Evolutionary conservation across 35 echinoderm and acorn worm species (phyloP).

Genomic region (Lytechinus pictus): DNA sequence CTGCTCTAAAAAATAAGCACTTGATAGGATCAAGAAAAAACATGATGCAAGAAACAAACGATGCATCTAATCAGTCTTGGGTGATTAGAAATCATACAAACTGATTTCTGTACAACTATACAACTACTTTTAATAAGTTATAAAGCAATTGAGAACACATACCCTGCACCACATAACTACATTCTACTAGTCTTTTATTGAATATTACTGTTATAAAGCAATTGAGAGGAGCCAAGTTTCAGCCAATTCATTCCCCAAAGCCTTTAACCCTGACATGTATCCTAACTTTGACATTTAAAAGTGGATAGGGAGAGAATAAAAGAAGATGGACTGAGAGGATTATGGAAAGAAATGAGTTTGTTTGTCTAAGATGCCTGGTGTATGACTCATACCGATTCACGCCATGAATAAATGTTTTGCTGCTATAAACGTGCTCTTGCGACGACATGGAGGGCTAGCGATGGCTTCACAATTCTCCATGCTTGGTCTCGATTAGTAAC

Average conservation of each 20-base stretch:
- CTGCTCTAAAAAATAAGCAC: background rate
- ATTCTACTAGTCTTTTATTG: background rate
- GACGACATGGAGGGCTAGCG: background rate
- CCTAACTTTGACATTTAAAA: background rate
- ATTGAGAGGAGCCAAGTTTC: background rate
- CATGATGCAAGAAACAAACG: background rate
- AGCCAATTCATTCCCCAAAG: background rate
- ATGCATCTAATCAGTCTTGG: too few species aligned
- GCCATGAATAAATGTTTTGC: slow-evolving; percentile 4
- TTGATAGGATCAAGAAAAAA: background rate
- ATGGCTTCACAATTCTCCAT: background rate
- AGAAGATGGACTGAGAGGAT: background rate
- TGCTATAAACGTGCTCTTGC: background rate
- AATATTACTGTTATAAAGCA: background rate
- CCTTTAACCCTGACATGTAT: slow-evolving; percentile 3
- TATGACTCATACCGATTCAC: background rate
- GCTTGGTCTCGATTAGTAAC: background rate
- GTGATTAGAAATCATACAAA: too few species aligned
- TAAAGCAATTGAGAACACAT: too few species aligned
- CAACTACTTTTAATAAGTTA: too few species aligned
- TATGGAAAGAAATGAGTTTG: background rate
- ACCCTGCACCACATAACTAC: background rate
- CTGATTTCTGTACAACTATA: too few species aligned
- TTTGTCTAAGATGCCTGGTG: background rate
- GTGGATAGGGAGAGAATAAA: background rate